Evolutionary conservation across 2,113 vertebrate species (phyloP).

Genomic region (Burhinus bistriatus): DNA sequence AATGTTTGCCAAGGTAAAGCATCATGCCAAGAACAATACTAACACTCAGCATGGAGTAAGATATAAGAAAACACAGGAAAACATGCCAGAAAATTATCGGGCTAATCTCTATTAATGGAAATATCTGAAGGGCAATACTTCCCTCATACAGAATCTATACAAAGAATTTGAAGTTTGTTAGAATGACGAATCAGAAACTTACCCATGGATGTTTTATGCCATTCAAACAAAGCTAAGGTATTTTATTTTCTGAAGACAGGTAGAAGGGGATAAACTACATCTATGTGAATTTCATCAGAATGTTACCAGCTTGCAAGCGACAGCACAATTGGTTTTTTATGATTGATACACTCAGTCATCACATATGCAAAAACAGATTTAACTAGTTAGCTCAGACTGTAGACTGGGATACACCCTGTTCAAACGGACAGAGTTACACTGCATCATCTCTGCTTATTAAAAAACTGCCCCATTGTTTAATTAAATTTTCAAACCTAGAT

Average conservation of each 20-base stretch:
- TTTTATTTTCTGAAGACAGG: conserved; percentile 69
- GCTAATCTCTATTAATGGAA: conserved; percentile 51
- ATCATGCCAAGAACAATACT: conserved; percentile 46
- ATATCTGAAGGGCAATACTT: conserved; percentile 36
- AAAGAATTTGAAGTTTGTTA: conserved; percentile 36
- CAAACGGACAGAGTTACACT: conserved; percentile 35
- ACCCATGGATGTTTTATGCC: conserved; percentile 7
- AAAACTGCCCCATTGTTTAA: neutral
- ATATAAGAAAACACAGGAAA: conserved; percentile 49
- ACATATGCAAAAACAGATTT: conserved; percentile 47
- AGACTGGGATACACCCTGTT: conserved; percentile 29
- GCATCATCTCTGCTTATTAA: conserved; percentile 10
- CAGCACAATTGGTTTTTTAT: neutral
- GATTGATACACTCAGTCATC: conserved; percentile 42
- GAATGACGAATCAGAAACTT: conserved; percentile 53
- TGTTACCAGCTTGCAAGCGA: conserved; percentile 35
- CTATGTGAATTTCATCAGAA: conserved; percentile 64
- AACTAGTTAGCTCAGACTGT: conserved; percentile 36
- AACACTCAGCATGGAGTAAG: conserved; percentile 28
- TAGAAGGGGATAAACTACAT: conserved; percentile 67
- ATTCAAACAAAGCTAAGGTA: conserved; percentile 52
- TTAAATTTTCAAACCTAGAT: conserved; percentile 26
- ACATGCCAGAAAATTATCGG: conserved; percentile 54
- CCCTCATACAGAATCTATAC: conserved; percentile 8
- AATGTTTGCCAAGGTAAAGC: conserved; percentile 23